Evolutionary conservation across 2,113 vertebrate species (phyloP), one percentile per base, ranked within the genome.

Genomic region (Puma concolor): DNA sequence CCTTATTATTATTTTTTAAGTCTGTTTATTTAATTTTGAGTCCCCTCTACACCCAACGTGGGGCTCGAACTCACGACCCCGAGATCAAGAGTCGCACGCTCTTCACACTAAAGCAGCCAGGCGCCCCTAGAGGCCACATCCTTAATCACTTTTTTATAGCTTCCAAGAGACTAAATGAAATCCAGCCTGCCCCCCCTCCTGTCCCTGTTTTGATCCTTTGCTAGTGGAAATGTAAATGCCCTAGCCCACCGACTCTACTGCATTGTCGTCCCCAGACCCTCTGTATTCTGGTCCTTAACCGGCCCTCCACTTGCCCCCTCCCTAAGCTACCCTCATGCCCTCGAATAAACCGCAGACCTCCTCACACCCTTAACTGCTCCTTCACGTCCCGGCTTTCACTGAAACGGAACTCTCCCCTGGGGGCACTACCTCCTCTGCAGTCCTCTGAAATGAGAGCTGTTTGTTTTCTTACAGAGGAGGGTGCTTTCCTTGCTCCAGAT

Each of bases 361-460:
- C 64, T 36, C 38, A n/a, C 7, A 6, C 13, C 76, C 76, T 54
- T 13, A n/a, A n/a, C 48, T 69, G 48, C 60, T 67, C 82, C 83
- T 57, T 48, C 44, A 27, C 77, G 31, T 82, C 77, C 90, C 15
- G 50, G 31, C 52, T 21, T 60, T 36, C 2, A 14, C 76, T 81
- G 97, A 91, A 93, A 97, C 71, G 11, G 17, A 74, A 81, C 44
- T 57, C 95, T 96, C 91, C 91, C 91, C 54, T 1, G 67, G 94
- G 88, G 91, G 31, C 36, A 5, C 52, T 7, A 5, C 66, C 63
- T 52, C 74, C 83, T 77, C 63, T 19, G 48, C 79, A 38, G 71
- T 38, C 88, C 67, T 84, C 93, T 88, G 93, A 96, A 94, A 91
- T 15, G 60, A 89, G 90, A 95, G 74, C 88, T 80, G 93, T 91